These are phyloP conservation scores for Sesamia nonagrioides DNA, from an alignment of 1,140 invertebrate species.

Conservation along the genomic window DNA sequence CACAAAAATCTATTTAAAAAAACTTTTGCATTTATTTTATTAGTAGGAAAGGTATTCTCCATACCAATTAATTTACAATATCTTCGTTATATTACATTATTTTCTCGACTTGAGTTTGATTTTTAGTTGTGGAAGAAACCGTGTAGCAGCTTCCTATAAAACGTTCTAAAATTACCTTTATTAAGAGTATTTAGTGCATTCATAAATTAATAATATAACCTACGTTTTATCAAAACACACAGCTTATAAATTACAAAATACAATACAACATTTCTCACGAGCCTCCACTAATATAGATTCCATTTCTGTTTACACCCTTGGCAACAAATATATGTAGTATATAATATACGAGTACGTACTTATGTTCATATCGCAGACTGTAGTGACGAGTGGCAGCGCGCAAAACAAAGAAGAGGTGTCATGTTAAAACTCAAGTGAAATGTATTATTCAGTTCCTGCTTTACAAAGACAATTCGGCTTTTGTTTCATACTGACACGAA, in stretches of 20 bases:
- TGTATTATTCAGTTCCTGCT: constrained; percentile 63
- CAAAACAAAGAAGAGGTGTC: constrained; percentile 62
- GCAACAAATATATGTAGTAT: neutral
- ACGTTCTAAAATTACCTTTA: too few relatives aligned
- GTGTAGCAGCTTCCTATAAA: too few relatives aligned
- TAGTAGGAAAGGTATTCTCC: too few relatives aligned
- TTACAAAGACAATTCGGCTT: constrained; percentile 61
- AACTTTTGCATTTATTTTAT: too few relatives aligned
- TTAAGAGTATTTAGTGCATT: too few relatives aligned
- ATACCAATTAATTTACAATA: too few relatives aligned
- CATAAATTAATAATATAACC: too few relatives aligned
- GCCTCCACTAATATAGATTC: constrained; percentile 3
- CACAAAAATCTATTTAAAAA: too few relatives aligned
- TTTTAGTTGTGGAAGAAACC: too few relatives aligned
- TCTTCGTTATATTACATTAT: too few relatives aligned
- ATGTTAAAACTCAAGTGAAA: constrained; percentile 66
- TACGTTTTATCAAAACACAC: neutral
- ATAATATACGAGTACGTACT: neutral
- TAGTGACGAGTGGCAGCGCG: constrained; percentile 49
- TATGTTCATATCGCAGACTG: constrained; percentile 49
- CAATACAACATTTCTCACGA: constrained; percentile 5
- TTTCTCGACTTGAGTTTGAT: too few relatives aligned
- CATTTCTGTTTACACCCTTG: neutral
- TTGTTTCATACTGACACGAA: constrained; percentile 53
- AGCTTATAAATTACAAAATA: neutral